phyloP scores from a whole-genome alignment of 2,888 invertebrate species.

The Oligia strigilis region DNA sequence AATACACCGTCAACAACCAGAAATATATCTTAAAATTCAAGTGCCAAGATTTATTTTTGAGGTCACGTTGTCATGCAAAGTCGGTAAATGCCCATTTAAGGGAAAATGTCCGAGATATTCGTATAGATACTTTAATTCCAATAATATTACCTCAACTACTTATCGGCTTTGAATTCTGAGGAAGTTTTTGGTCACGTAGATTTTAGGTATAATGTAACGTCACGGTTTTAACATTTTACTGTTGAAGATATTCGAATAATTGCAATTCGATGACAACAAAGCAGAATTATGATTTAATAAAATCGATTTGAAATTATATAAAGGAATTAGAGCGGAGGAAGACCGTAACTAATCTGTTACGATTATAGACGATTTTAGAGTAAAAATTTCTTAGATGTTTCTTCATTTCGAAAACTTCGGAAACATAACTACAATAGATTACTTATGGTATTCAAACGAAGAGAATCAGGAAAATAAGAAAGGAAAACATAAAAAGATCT shows the following conservation, averaged over 20 bases:
- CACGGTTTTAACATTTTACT: constrained; percentile 35
- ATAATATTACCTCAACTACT: constrained; percentile 77
- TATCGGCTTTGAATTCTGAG: constrained; percentile 74
- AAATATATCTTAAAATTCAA: constrained; percentile 58
- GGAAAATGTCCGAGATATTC: constrained; percentile 82
- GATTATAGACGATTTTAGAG: constrained; percentile 27
- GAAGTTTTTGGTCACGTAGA: constrained; percentile 60
- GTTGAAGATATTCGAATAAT: constrained; percentile 28
- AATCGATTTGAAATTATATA: constrained; percentile 41
- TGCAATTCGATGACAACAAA: constrained; percentile 35
- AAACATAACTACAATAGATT: not conserved
- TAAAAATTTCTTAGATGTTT: not conserved
- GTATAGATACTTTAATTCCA: constrained; percentile 87
- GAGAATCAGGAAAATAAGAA: not conserved
- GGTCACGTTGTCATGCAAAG: constrained; percentile 6
- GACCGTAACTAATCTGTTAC: constrained; percentile 29
- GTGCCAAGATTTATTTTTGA: constrained; percentile 52
- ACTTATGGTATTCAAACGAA: not conserved
- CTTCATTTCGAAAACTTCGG: not conserved
- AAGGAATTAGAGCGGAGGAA: constrained; percentile 22
- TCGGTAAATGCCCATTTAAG: constrained; percentile 55
- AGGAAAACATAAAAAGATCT: not conserved
- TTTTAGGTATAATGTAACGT: constrained; percentile 37
- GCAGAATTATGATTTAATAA: constrained; percentile 30
- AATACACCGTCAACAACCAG: constrained; percentile 39